phyloP scores from a whole-genome alignment of 2,113 vertebrate genomes.

The Recurvirostra avosetta region DNA sequence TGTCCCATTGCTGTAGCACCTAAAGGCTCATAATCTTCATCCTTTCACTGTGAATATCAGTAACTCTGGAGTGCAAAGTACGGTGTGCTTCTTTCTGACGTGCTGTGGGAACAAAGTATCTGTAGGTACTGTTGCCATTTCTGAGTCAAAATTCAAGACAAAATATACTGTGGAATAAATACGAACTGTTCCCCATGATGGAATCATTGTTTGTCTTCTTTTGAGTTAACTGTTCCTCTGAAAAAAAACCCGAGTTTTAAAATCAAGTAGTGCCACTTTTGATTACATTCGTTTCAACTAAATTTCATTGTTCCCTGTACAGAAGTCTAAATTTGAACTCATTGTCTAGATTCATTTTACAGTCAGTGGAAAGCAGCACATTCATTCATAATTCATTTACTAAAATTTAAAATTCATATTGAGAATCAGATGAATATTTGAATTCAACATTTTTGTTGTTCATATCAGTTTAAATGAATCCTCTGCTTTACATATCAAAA shows the following conservation, averaged over 20 bases:
- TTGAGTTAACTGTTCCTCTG: background rate
- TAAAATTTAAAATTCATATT: background rate
- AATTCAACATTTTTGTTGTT: background rate
- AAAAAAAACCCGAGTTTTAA: background rate
- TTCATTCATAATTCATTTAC: background rate
- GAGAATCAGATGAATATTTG: background rate
- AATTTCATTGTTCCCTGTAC: background rate
- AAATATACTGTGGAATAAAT: background rate
- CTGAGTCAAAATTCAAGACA: background rate
- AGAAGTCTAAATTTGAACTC: background rate
- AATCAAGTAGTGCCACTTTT: background rate
- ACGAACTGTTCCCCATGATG: background rate
- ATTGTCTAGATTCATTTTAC: background rate
- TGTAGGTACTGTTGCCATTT: background rate
- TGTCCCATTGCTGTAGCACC: background rate
- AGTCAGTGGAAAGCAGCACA: background rate
- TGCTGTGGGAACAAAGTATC: background rate
- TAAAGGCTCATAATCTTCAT: background rate
- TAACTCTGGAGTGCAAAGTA: background rate
- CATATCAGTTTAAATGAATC: background rate
- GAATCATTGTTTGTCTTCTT: background rate
- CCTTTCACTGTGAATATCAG: background rate
- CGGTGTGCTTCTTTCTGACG: accelerated
- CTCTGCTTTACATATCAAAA: background rate
- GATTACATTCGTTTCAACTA: background rate